Conservation (phyloP, 2,797 vertebrate genomes). For the Gymnoscopelus braueri region DNA sequence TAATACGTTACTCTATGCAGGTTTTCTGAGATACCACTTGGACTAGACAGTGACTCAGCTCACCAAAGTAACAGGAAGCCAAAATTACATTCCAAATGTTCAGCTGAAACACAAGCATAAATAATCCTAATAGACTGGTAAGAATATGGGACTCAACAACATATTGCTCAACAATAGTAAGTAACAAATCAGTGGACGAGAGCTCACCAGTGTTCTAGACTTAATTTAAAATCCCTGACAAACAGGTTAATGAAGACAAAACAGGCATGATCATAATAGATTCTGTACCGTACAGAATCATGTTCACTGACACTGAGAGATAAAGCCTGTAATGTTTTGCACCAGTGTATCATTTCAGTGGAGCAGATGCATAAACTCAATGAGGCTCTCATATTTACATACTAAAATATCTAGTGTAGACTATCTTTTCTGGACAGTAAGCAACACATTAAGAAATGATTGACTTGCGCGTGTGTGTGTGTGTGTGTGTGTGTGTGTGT, state of each 20-base stretch:
- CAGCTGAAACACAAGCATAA: constrained; percentile 49
- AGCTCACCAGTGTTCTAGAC: constrained; percentile 30
- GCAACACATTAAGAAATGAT: too few species aligned
- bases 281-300: too few species aligned
- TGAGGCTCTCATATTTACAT: too few species aligned
- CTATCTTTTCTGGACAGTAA: too few species aligned
- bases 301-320: too few species aligned
- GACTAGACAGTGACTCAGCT: constrained; percentile 25
- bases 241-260: background rate
- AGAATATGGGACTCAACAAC: constrained; percentile 54
- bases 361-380: too few species aligned
- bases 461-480: too few species aligned
- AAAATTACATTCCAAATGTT: constrained; percentile 35
- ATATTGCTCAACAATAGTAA: constrained; percentile 38
- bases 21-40: constrained; percentile 14
- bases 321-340: too few species aligned
- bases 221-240: constrained; percentile 19
- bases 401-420: too few species aligned
- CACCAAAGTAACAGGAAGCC: constrained; percentile 22
- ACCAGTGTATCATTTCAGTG: background rate
- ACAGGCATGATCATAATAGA: background rate
- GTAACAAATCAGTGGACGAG: constrained; percentile 51
- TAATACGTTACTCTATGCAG: constrained; percentile 4
- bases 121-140: constrained; percentile 62
- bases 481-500: too few species aligned